phyloP scores from a whole-genome alignment of 2,888 invertebrate genomes.

The Dexiosoma caninum region DNA sequence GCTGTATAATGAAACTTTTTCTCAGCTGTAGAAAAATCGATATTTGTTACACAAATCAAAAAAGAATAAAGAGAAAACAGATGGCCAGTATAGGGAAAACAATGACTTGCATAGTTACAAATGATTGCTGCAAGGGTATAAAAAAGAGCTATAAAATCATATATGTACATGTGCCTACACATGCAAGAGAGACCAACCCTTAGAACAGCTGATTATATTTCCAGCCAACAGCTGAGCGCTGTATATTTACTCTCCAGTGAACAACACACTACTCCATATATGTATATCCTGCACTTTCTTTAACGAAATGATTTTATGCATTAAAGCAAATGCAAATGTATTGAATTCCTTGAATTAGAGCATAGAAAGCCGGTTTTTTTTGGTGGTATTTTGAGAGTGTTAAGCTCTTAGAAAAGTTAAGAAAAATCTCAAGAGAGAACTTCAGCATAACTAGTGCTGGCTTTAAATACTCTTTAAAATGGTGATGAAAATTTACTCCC shows the following conservation, averaged over 20 bases:
- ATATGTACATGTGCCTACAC: background rate
- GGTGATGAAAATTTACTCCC: background rate
- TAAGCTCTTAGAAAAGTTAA: no score
- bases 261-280: no score
- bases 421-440: background rate
- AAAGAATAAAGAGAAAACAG: constrained; percentile 55
- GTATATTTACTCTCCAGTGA: background rate
- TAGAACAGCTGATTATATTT: constrained; percentile 49
- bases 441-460: background rate
- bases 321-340: constrained; percentile 5
- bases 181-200: constrained; percentile 13
- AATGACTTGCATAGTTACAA: constrained; percentile 57
- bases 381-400: constrained; percentile 31
- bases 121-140: background rate
- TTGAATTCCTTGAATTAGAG: background rate
- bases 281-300: no score
- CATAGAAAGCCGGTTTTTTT: constrained; percentile 51
- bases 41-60: constrained; percentile 41
- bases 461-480: background rate
- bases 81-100: constrained; percentile 46
- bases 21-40: constrained; percentile 35
- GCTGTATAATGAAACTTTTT: constrained; percentile 34
- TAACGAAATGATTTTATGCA: background rate
- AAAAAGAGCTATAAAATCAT: background rate
- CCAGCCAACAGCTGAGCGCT: constrained; percentile 41